Base-by-base conservation (phyloP, 2,888 invertebrate species). In the Parapristionchus giblindavisi region DNA sequence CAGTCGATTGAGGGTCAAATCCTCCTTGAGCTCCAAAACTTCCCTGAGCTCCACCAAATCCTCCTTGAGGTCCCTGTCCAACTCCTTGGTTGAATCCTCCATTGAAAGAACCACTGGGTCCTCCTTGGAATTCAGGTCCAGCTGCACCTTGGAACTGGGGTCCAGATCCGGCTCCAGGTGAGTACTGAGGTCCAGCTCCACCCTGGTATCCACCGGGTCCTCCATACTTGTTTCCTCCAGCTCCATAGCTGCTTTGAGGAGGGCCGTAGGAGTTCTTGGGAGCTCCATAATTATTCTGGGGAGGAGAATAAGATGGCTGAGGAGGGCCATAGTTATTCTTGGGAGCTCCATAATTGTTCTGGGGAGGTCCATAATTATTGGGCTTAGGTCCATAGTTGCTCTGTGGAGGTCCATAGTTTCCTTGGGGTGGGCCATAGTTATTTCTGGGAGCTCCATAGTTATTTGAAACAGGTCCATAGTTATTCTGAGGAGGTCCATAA, bases 141-240 rank as follows among this genome's bases (percentile, higher is more conserved):
- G n/a, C n/a, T 8, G 58, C 34, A 3, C 60, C 60, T 11, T n/a
- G 27, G 34, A 36, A 60, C 34, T 60, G 34, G 36, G 60, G 60
- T 34, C 60, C 60, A 6, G 60, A 32, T 32, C 60, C 60, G n/a
- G 61, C 61, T 61, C 61, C 61, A 11, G 61, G 61, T 0, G 61
- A 61, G 43, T 65, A 65, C 63, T 65, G 63, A 27, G 63, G 63
- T 43, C 63, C 63, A 32, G 63, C 63, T 38, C 61, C 61, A 43
- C 43, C 8, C 3, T 40, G 27, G 29, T 65, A n/a, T n/a, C n/a
- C n/a, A n/a, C n/a, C n/a, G n/a, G n/a, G n/a, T n/a, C n/a, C n/a
- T n/a, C n/a, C n/a, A n/a, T n/a, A 65, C 63, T 65, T 40, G 43
- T 11, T 65, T 1, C 63, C 63, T 65, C 63, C 63, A 1, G 40